Percentiles rank a stretch among this genome's conserved stretches.
Evolutionary conservation across 2,113 vertebrate species (phyloP).

Genomic region (Neomonachus schauinslandi): DNA sequence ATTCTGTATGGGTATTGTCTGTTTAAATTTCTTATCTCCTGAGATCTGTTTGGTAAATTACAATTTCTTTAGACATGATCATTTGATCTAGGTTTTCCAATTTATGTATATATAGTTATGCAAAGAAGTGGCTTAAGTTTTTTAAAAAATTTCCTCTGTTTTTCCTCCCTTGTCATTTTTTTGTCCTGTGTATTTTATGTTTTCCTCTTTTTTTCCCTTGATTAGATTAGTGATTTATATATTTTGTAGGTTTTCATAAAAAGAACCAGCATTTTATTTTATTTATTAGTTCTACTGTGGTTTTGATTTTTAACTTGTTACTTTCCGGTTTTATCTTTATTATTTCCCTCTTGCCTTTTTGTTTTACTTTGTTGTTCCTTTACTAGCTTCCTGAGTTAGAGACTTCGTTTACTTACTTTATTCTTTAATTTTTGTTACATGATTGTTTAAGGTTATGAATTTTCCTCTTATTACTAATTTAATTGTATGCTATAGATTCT

Average conservation of each 20-base stretch:
- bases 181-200: not conserved
- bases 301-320: not conserved
- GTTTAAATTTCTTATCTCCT: not conserved
- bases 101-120: not conserved
- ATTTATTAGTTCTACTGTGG: not conserved
- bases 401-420: not conserved
- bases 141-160: not conserved
- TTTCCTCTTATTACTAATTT: not conserved
- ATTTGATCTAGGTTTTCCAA: not conserved
- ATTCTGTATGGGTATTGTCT: not conserved
- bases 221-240: not conserved
- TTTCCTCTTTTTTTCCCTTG: not conserved
- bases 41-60: constrained; percentile 2
- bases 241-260: not conserved
- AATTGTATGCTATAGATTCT: not conserved
- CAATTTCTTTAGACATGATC: not conserved
- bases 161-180: not conserved
- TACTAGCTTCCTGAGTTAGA: not conserved
- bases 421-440: not conserved
- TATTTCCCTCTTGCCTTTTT: not conserved
- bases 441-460: not conserved
- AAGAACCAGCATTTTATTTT: not conserved
- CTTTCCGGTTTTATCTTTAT: not conserved
- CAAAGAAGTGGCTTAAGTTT: not conserved
- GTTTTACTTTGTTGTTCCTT: not conserved